phyloP scores from a whole-genome alignment of 2,113 vertebrate species.

The Nestor notabilis region DNA sequence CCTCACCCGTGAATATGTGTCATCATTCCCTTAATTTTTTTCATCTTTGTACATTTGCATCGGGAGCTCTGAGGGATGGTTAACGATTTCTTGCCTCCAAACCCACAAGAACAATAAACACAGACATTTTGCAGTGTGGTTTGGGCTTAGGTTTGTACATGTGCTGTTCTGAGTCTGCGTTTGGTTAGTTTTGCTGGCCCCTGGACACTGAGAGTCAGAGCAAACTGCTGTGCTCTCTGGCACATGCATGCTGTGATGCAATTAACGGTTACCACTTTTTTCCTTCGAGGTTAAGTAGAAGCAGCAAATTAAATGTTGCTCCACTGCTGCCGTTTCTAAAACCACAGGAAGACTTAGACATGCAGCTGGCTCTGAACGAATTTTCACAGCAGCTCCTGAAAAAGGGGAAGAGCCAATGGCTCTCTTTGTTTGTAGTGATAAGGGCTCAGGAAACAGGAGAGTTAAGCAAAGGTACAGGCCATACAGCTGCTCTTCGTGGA shows the following conservation, averaged over 20 bases:
- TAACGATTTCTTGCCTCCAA: not conserved
- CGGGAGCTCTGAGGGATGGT: not conserved
- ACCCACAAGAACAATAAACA: not conserved
- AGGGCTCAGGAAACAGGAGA: not conserved
- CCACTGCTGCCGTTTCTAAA: not conserved
- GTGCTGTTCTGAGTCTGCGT: not conserved
- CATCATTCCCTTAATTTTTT: not conserved
- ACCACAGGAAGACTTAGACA: conserved; percentile 30
- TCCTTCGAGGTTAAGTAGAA: not conserved
- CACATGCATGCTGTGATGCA: accelerated
- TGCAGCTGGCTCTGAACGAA: not conserved
- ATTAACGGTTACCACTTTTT: not conserved
- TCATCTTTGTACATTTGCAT: not conserved
- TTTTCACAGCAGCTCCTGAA: not conserved
- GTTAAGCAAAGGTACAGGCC: not conserved
- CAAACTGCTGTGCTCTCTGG: not conserved
- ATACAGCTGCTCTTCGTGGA: not conserved
- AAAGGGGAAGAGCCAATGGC: not conserved
- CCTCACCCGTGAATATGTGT: not conserved
- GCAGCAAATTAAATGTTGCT: conserved; percentile 15
- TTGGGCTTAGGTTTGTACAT: not conserved
- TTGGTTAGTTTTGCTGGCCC: not conserved
- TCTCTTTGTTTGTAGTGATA: not conserved
- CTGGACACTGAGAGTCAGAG: not conserved
- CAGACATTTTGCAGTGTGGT: not conserved